Evolutionary conservation across 2,888 invertebrate species (phyloP).

Genomic region (Tetranychus piercei): DNA sequence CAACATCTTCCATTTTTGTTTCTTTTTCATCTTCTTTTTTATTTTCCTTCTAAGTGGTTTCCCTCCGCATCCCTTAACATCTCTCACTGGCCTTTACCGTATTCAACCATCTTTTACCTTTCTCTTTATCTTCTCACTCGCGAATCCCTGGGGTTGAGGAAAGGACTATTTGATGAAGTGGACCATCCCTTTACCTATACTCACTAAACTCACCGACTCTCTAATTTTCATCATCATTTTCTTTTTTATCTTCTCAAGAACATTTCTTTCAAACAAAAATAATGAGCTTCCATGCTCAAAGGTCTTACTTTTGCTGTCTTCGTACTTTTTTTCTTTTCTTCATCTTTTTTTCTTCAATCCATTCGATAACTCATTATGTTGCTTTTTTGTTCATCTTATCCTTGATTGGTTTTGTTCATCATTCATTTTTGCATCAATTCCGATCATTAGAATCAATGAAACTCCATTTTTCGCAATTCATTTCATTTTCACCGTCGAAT

Average conservation of each 20-base stretch:
- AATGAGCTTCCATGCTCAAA: too few relatives aligned
- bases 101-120: not conserved
- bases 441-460: too few relatives aligned
- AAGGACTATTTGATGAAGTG: not conserved
- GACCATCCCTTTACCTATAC: not conserved
- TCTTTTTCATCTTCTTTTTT: not conserved
- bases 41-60: not conserved
- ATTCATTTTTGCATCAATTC: too few relatives aligned
- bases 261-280: not conserved
- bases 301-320: too few relatives aligned
- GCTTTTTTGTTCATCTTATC: too few relatives aligned
- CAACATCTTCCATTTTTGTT: slow-evolving; percentile 5
- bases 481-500: too few relatives aligned
- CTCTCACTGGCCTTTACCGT: not conserved
- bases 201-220: not conserved
- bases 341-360: too few relatives aligned
- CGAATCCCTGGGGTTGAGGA: not conserved
- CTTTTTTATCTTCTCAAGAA: not conserved
- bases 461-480: too few relatives aligned
- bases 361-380: too few relatives aligned
- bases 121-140: not conserved
- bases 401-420: too few relatives aligned
- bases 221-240: not conserved
- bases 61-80: not conserved
- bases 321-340: too few relatives aligned